phyloP scores from a whole-genome alignment of 30 jellyfish, hydroid and myxozoan species.

The Turritopsis dohrnii region DNA sequence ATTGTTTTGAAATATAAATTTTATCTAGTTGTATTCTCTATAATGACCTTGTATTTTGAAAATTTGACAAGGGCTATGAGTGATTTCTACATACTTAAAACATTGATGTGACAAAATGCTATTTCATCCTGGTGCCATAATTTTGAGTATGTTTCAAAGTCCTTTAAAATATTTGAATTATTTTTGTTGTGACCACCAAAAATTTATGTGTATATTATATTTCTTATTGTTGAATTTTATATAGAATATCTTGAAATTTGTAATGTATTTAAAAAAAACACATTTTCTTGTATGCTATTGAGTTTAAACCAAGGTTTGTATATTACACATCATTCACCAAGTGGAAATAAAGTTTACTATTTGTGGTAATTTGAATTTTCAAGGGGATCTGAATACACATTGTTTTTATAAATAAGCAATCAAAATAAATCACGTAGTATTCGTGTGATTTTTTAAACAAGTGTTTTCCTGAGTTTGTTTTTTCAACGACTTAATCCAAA shows the following conservation, averaged over 20 bases:
- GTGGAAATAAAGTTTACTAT: neutral
- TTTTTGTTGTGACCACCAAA: neutral
- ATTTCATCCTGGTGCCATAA: neutral
- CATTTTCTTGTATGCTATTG: neutral
- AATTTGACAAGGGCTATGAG: neutral
- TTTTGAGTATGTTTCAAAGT: neutral
- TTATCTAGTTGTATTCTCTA: neutral
- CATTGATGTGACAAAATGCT: neutral
- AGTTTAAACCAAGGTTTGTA: neutral
- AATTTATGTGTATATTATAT: neutral
- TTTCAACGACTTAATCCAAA: neutral
- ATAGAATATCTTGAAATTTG: neutral
- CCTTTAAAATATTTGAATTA: neutral
- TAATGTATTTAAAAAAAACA: neutral
- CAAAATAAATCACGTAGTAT: no score
- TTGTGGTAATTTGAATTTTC: neutral
- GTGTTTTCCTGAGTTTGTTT: neutral
- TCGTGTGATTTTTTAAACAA: neutral
- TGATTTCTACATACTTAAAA: neutral
- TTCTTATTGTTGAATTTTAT: neutral
- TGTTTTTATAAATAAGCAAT: neutral
- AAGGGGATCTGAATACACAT: neutral
- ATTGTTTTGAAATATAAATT: neutral
- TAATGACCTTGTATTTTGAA: neutral
- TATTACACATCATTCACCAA: neutral